These are phyloP conservation scores for Myotis pilosus DNA, from an alignment of 2,797 vertebrate species.

Conservation along the genomic window DNA sequence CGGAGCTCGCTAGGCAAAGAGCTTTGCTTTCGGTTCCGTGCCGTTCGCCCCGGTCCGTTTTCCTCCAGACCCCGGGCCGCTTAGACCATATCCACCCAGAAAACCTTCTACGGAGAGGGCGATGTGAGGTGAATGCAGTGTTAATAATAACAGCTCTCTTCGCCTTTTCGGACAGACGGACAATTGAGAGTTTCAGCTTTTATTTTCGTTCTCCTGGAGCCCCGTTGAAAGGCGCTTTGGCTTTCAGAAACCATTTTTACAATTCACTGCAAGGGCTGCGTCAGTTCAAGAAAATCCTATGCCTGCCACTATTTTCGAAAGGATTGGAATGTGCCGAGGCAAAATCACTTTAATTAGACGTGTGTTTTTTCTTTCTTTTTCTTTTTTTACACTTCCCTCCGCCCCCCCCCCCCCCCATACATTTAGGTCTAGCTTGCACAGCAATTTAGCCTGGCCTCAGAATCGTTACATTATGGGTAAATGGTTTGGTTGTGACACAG, in stretches of 20 bases:
- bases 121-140: neutral
- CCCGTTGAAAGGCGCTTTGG: constrained; percentile 23
- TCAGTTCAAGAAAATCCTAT: neutral
- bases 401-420: neutral
- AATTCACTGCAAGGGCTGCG: constrained; percentile 37
- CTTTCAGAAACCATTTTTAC: constrained; percentile 2
- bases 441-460: constrained; percentile 17
- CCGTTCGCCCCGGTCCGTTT: constrained; percentile 17
- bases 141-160: constrained; percentile 58
- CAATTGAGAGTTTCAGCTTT: constrained; percentile 19
- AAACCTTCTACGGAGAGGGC: neutral
- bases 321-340: neutral
- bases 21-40: constrained; percentile 16
- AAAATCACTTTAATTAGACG: constrained; percentile 14
- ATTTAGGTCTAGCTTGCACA: neutral
- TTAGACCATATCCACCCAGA: neutral
- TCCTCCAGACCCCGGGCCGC: constrained; percentile 44
- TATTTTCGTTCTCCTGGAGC: constrained; percentile 36
- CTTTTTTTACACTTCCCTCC: neutral
- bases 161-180: constrained; percentile 1
- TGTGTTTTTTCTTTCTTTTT: no score
- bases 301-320: neutral
- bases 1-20: neutral
- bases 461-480: neutral
- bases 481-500: neutral